phyloP scores from a whole-genome alignment of 2,113 vertebrate species.

The Oncorhynchus tshawytscha region DNA sequence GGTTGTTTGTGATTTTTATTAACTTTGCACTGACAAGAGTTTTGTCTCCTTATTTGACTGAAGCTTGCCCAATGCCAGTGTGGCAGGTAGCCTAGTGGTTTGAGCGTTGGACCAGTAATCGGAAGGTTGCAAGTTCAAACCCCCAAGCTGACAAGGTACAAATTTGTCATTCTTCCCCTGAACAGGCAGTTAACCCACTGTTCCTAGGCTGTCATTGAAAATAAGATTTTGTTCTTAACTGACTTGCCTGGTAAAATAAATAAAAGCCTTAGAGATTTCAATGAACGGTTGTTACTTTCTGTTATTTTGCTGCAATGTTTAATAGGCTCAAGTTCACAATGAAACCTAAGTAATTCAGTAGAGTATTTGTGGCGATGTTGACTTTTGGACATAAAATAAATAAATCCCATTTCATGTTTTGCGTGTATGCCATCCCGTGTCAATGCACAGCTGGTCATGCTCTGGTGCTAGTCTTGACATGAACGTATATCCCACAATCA shows the following conservation, averaged over 20 bases:
- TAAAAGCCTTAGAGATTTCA: neutral
- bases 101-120: too few species aligned
- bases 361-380: conserved; percentile 46
- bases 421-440: too few species aligned
- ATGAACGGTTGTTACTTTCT: conserved; percentile 3
- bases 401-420: too few species aligned
- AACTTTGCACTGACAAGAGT: neutral
- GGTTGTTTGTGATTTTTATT: neutral
- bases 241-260: too few species aligned
- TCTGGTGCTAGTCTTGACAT: neutral
- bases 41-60: conserved; percentile 23
- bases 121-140: too few species aligned
- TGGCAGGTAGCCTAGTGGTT: too few species aligned
- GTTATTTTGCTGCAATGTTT: conserved; percentile 47
- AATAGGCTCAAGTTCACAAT: conserved; percentile 56
- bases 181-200: too few species aligned
- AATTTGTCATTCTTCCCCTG: too few species aligned
- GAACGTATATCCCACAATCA: neutral
- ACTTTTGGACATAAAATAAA: conserved; percentile 39
- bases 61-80: neutral
- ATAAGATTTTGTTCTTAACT: too few species aligned
- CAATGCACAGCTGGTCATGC: too few species aligned
- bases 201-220: too few species aligned
- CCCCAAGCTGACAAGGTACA: too few species aligned
- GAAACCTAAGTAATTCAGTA: conserved; percentile 48